phyloP scores from a whole-genome alignment of 1,140 invertebrate genomes.

The Sinella curviseta region DNA sequence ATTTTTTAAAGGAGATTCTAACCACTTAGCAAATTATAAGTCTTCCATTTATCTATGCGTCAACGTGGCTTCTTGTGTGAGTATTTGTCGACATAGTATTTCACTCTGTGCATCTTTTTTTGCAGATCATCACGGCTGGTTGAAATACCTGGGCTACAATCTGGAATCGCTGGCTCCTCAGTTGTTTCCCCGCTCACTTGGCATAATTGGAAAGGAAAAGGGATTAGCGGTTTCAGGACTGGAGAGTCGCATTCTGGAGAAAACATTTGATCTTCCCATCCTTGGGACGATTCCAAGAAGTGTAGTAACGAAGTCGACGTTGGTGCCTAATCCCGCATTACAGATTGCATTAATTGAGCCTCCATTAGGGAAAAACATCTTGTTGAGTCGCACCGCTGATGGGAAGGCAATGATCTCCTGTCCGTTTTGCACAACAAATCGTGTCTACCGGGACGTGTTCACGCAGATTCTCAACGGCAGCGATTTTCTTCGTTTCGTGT shows the following conservation, averaged over 20 bases:
- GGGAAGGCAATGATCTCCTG: constrained; percentile 79
- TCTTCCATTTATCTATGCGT: too few relatives aligned
- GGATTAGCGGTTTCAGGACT: constrained; percentile 52
- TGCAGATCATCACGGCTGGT: constrained; percentile 79
- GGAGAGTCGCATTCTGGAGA: constrained; percentile 51
- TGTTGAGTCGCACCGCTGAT: constrained; percentile 76
- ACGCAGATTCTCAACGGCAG: constrained; percentile 92
- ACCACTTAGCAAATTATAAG: too few relatives aligned
- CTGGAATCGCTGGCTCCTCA: constrained; percentile 84
- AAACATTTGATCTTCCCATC: constrained; percentile 63
- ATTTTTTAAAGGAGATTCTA: too few relatives aligned
- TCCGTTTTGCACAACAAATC: constrained; percentile 71
- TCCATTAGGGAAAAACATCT: constrained; percentile 85
- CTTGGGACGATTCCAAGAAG: constrained; percentile 39
- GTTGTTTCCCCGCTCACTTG: constrained; percentile 59
- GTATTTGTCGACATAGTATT: too few relatives aligned
- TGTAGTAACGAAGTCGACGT: constrained; percentile 42
- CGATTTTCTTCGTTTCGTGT: constrained; percentile 80
- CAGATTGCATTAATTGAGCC: constrained; percentile 61
- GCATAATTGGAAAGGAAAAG: constrained; percentile 55
- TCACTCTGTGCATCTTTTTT: constrained; percentile 50
- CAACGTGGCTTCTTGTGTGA: too few relatives aligned
- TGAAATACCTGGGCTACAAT: constrained; percentile 79
- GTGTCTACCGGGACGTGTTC: constrained; percentile 86
- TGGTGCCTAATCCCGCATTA: constrained; percentile 44